A percentile compares a stretch with the other conserved stretches of the same genome.
phyloP scores from a whole-genome alignment of 2,797 vertebrate genomes.

The Anguilla megastoma region DNA sequence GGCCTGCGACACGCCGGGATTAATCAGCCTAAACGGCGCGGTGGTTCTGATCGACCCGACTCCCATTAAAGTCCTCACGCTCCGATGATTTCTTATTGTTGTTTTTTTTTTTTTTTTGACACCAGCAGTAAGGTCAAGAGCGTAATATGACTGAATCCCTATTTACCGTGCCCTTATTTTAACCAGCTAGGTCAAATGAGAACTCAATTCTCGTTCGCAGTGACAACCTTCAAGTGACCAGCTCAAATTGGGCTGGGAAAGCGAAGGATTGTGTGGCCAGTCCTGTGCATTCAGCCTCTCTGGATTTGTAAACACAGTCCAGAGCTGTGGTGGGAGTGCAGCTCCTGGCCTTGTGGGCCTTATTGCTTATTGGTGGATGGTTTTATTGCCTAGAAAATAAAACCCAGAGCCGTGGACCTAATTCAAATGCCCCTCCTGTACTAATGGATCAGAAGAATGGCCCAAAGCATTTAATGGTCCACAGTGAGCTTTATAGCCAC shows the following conservation, averaged over 20 bases:
- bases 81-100: neutral
- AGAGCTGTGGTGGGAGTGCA: neutral
- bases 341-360: neutral
- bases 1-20: constrained; percentile 45
- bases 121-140: neutral
- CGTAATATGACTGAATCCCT: neutral
- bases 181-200: neutral
- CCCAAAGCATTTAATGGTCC: constrained; percentile 57
- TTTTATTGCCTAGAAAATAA: constrained; percentile 59
- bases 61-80: neutral
- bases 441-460: constrained; percentile 62
- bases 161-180: neutral
- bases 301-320: neutral
- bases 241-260: neutral
- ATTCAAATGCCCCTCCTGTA: constrained; percentile 57
- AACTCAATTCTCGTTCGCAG: neutral
- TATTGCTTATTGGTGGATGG: constrained; percentile 5
- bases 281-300: neutral
- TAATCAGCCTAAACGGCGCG: neutral
- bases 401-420: constrained; percentile 55
- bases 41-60: neutral
- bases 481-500: constrained; percentile 48
- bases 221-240: neutral
- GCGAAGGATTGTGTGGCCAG: neutral
- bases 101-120: neutral